Evolutionary conservation across 2,797 vertebrate species (phyloP).

Genomic region (Cryptoblepharus egeriae): DNA sequence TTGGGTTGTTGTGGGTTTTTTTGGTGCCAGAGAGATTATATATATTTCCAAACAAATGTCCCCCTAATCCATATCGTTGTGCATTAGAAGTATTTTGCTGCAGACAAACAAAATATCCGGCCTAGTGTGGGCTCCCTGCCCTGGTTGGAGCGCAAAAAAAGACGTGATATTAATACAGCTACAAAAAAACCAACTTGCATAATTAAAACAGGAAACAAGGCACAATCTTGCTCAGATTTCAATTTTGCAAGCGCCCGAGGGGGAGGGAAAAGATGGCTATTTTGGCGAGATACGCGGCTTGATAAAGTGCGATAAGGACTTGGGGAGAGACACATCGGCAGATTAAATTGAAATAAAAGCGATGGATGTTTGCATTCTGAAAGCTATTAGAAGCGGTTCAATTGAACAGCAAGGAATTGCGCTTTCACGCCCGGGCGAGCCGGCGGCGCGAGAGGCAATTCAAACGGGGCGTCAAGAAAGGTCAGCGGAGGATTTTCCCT

Average conservation of each 20-base stretch:
- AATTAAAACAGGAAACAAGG: constrained; percentile 77
- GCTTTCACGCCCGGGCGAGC: constrained; percentile 58
- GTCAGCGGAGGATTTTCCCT: constrained; percentile 53
- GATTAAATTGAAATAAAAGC: constrained; percentile 73
- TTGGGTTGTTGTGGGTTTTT: constrained; percentile 15
- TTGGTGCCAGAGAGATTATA: constrained; percentile 61
- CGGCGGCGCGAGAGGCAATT: constrained; percentile 39
- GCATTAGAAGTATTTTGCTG: constrained; percentile 58
- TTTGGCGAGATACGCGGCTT: constrained; percentile 74
- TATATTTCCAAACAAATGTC: constrained; percentile 61
- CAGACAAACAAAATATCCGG: constrained; percentile 67
- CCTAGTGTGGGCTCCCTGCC: constrained; percentile 56
- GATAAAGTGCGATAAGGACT: constrained; percentile 78
- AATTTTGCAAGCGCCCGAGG: constrained; percentile 70
- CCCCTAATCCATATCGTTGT: constrained; percentile 58
- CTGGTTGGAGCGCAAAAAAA: constrained; percentile 57
- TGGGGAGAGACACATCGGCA: constrained; percentile 67
- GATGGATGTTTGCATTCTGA: constrained; percentile 57
- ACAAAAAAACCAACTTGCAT: constrained; percentile 64
- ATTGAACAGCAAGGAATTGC: constrained; percentile 59
- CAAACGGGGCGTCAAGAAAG: constrained; percentile 40
- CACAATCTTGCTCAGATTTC: constrained; percentile 70
- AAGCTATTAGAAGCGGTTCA: constrained; percentile 63
- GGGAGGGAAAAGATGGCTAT: constrained; percentile 63
- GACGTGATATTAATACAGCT: constrained; percentile 71